phyloP scores from a whole-genome alignment of 2,113 vertebrate species.

The Lampris incognitus region DNA sequence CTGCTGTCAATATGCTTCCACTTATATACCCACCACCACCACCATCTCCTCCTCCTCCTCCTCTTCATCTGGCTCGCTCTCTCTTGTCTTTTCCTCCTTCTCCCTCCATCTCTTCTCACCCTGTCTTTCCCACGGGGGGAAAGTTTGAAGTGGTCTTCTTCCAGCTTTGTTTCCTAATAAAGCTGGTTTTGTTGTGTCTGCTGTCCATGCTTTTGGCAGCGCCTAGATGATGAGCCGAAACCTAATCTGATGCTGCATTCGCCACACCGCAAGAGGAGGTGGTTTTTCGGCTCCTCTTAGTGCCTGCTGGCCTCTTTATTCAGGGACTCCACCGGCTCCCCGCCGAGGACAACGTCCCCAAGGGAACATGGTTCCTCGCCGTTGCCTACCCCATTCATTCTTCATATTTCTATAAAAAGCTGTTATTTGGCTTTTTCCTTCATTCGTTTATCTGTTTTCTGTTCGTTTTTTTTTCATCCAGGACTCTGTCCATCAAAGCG shows the following conservation, averaged over 20 bases:
- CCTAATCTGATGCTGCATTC: conserved; percentile 59
- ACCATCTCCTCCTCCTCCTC: conserved; percentile 5
- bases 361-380: conserved; percentile 32
- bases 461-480: not conserved
- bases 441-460: not conserved
- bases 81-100: conserved; percentile 24
- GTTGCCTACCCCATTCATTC: not conserved
- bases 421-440: not conserved
- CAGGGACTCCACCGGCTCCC: conserved; percentile 45
- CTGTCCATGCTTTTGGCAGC: conserved; percentile 57
- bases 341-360: conserved; percentile 28
- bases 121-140: conserved; percentile 27
- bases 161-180: conserved; percentile 64
- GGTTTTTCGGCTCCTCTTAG: conserved; percentile 59
- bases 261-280: conserved; percentile 48
- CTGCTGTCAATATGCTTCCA: conserved; percentile 71
- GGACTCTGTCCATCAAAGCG: no score
- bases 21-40: conserved; percentile 53
- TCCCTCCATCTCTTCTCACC: conserved; percentile 46
- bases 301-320: conserved; percentile 51
- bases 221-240: conserved; percentile 63
- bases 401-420: conserved; percentile 15
- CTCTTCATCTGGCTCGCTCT: not conserved
- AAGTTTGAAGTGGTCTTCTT: conserved; percentile 71
- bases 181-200: conserved; percentile 76